Evolutionary conservation across 2,888 invertebrate species (phyloP).

Genomic region (Lamellibrachia columna): DNA sequence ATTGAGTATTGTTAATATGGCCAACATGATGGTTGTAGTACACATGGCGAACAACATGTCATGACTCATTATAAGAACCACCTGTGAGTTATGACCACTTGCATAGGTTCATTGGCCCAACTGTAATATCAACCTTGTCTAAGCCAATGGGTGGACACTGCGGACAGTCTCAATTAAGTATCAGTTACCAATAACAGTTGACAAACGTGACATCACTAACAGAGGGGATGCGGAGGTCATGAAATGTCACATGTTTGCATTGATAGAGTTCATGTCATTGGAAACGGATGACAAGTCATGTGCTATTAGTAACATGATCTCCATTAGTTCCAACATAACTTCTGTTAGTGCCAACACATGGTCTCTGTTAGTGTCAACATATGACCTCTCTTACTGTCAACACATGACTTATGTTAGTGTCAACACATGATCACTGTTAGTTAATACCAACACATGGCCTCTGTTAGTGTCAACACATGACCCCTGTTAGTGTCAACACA

Average conservation of each 20-base stretch:
- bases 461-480: no score
- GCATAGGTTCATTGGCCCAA: neutral
- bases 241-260: neutral
- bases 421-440: neutral
- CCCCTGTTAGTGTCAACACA: neutral
- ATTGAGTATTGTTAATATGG: neutral
- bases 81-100: neutral
- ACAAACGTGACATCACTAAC: neutral
- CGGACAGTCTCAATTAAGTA: neutral
- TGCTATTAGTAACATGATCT: neutral
- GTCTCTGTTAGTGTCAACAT: neutral
- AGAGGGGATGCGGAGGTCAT: neutral
- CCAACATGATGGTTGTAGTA: neutral
- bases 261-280: neutral
- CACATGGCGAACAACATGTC: neutral
- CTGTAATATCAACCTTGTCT: neutral
- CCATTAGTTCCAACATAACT: neutral
- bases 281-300: neutral
- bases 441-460: neutral
- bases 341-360: neutral
- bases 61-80: neutral
- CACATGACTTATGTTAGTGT: neutral
- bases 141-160: neutral
- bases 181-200: neutral
- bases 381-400: no score